Base-by-base conservation (phyloP, 2,113 vertebrate species). In the Cyrtonyx montezumae region DNA sequence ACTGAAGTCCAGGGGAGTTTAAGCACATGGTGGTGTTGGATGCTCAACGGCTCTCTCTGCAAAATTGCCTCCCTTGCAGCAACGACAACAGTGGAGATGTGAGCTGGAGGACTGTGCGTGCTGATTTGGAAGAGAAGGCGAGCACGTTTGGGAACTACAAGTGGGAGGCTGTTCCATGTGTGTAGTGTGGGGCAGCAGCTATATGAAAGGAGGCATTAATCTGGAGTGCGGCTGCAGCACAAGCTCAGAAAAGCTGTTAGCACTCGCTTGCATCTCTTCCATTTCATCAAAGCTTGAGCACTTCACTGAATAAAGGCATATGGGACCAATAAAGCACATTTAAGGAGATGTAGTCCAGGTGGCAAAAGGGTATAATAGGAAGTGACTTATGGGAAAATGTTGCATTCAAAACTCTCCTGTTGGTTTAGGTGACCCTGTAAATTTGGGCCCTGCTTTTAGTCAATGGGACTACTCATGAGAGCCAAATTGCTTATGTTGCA, bases 351-450 rank as follows among this genome's bases (percentile, higher is more conserved):
- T 85, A 94, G 93, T 83, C 93, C 95, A 96, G 95, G 95, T 95
- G 94, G 96, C 93, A 96, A 93, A 92, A 90, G 85, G 61, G 16
- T 90, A 95, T 96, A 95, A 94, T 96, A 87, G 84, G 91, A 96
- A 95, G 82, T 96, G 95, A 94, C 93, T 94, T 96, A 96, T 75
- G 91, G 94, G 92, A 95, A 96, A 96, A 96, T 58, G 82, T 86
- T 90, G 93, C 84, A 69, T 94, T 96, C 68, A 90, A 78, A 95
- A 94, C 84, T 92, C 71, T 78, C 85, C 87, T 95, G 94, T 96
- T 96, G 90, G 90, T 96, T 96, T 96, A 96, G 95, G 91, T 95
- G 94, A 95, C 93, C 94, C 87, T 88, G 95, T 94, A 94, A 96
- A 94, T 95, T 77, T 87, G 91, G 85, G 56, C 69, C 65, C 85